A percentile compares a stretch with the other conserved stretches of the same genome.
phyloP scores from a whole-genome alignment of 2,888 invertebrate genomes.

The Oscheius sp. region DNA sequence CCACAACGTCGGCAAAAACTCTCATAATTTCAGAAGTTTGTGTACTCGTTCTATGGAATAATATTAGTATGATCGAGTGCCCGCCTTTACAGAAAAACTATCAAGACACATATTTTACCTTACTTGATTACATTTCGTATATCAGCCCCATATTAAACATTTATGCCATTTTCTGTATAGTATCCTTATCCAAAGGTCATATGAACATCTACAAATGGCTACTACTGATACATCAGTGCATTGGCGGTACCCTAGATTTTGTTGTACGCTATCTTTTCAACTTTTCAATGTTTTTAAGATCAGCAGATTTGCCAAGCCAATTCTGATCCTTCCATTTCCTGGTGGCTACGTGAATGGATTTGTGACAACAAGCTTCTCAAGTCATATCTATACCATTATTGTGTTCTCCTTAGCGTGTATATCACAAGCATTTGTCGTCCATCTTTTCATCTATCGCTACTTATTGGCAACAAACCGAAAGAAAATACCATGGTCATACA shows the following conservation, averaged over 20 bases:
- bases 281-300: conserved; percentile 8
- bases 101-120: neutral
- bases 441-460: conserved; percentile 25
- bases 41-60: too few relatives aligned
- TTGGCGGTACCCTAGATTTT: neutral
- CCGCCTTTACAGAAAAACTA: neutral
- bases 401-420: conserved; percentile 1
- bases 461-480: neutral
- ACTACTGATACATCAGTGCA: conserved; percentile 1
- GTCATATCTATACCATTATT: conserved; percentile 8
- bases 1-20: too few relatives aligned
- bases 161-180: conserved; percentile 3
- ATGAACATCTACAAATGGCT: conserved; percentile 5
- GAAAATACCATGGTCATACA: neutral
- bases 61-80: neutral
- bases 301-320: neutral
- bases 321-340: conserved; percentile 22
- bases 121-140: neutral
- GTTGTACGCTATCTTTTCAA: neutral
- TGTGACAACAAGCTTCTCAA: neutral
- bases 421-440: conserved; percentile 3
- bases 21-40: too few relatives aligned
- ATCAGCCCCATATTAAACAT: conserved; percentile 1
- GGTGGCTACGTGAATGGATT: conserved; percentile 20
- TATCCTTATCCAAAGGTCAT: conserved; percentile 5